Conservation (phyloP, 2,888 invertebrate genomes). For the Lithophane semibrunnea region DNA sequence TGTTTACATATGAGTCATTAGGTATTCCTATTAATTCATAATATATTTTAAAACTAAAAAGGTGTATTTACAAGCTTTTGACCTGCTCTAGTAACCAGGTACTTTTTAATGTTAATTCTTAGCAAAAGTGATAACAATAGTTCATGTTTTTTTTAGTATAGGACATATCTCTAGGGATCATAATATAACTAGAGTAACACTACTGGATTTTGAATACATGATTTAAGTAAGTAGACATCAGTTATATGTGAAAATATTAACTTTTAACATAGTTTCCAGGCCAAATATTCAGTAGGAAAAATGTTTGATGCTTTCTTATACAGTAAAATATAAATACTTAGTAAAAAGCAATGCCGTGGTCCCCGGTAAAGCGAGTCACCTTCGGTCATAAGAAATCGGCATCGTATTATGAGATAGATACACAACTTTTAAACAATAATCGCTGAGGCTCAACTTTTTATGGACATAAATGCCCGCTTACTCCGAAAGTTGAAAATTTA, state of each 20-base stretch:
- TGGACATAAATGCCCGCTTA: background rate
- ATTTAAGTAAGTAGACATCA: background rate
- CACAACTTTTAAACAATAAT: too few species aligned
- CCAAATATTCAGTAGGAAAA: background rate
- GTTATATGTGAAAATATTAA: background rate
- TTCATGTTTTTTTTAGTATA: slow-evolving; percentile 33
- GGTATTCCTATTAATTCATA: slow-evolving; percentile 32
- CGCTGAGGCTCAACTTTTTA: too few species aligned
- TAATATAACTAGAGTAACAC: background rate
- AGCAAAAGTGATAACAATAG: slow-evolving; percentile 56
- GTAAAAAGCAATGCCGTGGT: slow-evolving; percentile 47
- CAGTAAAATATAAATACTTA: slow-evolving; percentile 63
- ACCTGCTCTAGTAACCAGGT: slow-evolving; percentile 50
- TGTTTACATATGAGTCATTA: slow-evolving; percentile 46
- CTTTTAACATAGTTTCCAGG: background rate
- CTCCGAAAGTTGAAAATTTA: background rate
- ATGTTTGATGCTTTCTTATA: slow-evolving; percentile 41
- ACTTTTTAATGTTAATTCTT: slow-evolving; percentile 55
- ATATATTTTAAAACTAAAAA: slow-evolving; percentile 46
- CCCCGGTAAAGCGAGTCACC: slow-evolving; percentile 8
- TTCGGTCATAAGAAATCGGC: slow-evolving; percentile 12
- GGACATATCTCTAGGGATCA: slow-evolving; percentile 30
- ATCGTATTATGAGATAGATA: background rate
- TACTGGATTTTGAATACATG: background rate
- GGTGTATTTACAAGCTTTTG: slow-evolving; percentile 62